phyloP scores from a whole-genome alignment of 30 jellyfish, hydroid and myxozoan species.

The Turritopsis rubra region DNA sequence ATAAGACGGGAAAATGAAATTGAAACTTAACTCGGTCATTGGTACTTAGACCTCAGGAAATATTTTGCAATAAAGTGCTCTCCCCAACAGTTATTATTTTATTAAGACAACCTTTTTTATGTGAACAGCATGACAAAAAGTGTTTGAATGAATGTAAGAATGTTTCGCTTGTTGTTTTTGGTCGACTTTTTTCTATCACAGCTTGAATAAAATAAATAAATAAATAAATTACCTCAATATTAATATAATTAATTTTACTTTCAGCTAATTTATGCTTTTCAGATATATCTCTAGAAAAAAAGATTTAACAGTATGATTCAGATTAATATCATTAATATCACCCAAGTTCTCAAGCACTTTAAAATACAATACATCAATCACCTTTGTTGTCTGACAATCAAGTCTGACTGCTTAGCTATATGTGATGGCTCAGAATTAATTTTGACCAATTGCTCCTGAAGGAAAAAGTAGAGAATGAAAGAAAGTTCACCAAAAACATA shows the following conservation, averaged over 20 bases:
- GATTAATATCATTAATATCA: background rate
- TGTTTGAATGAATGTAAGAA: too few relatives aligned
- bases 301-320: background rate
- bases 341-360: background rate
- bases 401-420: constrained; percentile 69
- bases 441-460: constrained; percentile 60
- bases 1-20: too few relatives aligned
- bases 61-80: too few relatives aligned
- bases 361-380: background rate
- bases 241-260: constrained; percentile 45
- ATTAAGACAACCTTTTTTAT: background rate
- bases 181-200: too few relatives aligned
- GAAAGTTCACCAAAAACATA: too few relatives aligned
- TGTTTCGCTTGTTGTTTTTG: too few relatives aligned
- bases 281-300: constrained; percentile 48
- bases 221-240: constrained; percentile 49
- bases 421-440: constrained; percentile 82
- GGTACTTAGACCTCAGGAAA: too few relatives aligned
- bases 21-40: too few relatives aligned
- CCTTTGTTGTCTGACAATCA: constrained; percentile 63
- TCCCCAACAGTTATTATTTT: background rate
- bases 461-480: background rate
- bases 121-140: background rate
- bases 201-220: too few relatives aligned
- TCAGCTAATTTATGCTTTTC: constrained; percentile 42